Evolutionary conservation across 2,797 vertebrate species (phyloP), one percentile per base, ranked within the genome.

Genomic region (Helostoma temminkii): DNA sequence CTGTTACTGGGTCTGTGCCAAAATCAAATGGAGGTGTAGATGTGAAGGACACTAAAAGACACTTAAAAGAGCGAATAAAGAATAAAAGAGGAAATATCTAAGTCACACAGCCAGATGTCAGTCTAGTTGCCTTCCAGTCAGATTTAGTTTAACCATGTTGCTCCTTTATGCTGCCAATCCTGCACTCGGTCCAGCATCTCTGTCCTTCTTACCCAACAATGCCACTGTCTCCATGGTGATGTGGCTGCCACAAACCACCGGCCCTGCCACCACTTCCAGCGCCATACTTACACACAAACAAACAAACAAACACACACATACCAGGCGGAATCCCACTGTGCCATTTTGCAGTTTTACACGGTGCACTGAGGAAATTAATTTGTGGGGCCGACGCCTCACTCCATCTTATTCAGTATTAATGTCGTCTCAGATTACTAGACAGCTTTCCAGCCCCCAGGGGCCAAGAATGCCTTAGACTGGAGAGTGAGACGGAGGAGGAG

Each of bases 221-320:
- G 84, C 76, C 82, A 70, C 83, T 24, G 91, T 94, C 90, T 89
- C 91, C 91, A 93, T 94, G 93, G 92, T 74, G 90, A 93, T 66
- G 54, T 6, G 34, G 78, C 85, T 64, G 81, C 76, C 72, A 70
- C 50, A 78, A 86, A 74, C 32, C 71, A 46, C 53, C 64, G 60
- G 57, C 61, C 22, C 50, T 37, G 24, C 61, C 61, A 71, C 64
- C 56, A 49, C 65, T n/a, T 72, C 52, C 56, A 43, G 37, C 72
- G 61, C 50, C 49, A 64, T 65, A 75, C 58, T 74, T 49, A 47
- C 62, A 47, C 56, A 65, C 63, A 66, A 48, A 66, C 58, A 69
- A 34, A 49, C 26, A 28, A 50, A 45, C 36, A 37, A 37, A 41
- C 37, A 36, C 47, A 69, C 6, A 57, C 45, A 73, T 10, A 64